Base-by-base conservation (phyloP, 2,113 vertebrate genomes). In the Rhinolophus ferrumequinum region DNA sequence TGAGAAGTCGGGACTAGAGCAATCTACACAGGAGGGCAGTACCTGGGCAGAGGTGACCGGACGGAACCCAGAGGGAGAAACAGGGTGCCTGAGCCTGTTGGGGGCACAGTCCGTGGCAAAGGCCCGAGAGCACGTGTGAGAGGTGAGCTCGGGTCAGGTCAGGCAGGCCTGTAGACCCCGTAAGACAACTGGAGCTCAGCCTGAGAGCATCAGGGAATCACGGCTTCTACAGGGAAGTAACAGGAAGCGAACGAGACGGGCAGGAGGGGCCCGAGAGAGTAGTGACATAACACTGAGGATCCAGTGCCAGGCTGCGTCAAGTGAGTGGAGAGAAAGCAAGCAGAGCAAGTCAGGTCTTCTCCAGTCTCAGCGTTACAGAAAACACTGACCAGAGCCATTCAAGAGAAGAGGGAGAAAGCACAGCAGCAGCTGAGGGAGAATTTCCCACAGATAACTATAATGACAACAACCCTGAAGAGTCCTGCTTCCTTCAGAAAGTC, bases 291-390 rank as follows among this genome's bases (percentile, higher is more conserved):
- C 15, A 75, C 44, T 62, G 82, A 2, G 1, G 72, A n/a, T 83
- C 92, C 82, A 38, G 82, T 41, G 58, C 69, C 85, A 97, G 56
- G 54, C 52, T 77, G 50, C 88, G 7, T 56, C 33, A 92, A 52
- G 67, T 62, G n/a, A 89, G 19, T 47, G 26, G 8, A 64, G 16
- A 73, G 28, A 12, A 95, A 75, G 50, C 64, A 76, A 87, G 80
- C 50, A 69, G 33, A 91, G 66, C 13, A 72, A 77, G 30, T 88
- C 33, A 69, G 38, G 85, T 28, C 50, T 85, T n/a, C 62, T 91
- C 38, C 67, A 58, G 62, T 64, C 38, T 89, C 50, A 67, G 72
- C 62, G 89, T 86, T 33, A 83, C 35, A 66, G 14, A 75, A 35
- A 89, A 82, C 54, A 86, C 44, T 54, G 30, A 58, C 33, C 50